Percentiles rank a stretch among this genome's conserved stretches.
Conservation (phyloP, 2,888 invertebrate genomes). For the Tricholauxania praeusta region DNA sequence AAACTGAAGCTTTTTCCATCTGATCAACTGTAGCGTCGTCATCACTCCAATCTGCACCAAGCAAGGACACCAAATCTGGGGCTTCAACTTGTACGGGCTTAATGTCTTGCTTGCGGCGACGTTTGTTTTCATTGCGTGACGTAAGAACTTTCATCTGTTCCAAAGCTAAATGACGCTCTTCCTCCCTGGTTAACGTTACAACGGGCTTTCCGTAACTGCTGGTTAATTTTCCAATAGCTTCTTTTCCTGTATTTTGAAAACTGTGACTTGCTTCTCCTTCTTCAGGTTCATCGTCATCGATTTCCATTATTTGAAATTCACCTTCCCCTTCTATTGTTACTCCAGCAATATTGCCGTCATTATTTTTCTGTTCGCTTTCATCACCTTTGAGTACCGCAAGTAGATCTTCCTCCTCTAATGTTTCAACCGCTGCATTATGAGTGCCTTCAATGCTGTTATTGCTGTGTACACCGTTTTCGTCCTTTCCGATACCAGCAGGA, state of each 20-base stretch:
- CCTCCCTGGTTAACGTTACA: slow-evolving; percentile 56
- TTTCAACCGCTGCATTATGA: slow-evolving; percentile 24
- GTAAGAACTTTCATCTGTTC: slow-evolving; percentile 61
- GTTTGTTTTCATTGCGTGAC: slow-evolving; percentile 40
- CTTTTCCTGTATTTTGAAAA: background rate
- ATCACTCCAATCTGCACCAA: slow-evolving; percentile 67
- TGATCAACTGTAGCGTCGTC: slow-evolving; percentile 53
- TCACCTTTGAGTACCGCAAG: slow-evolving; percentile 72
- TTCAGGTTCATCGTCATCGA: slow-evolving; percentile 57
- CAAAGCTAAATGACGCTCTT: slow-evolving; percentile 63
- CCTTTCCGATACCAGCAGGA: slow-evolving; percentile 27
- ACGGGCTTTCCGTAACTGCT: slow-evolving; percentile 39
- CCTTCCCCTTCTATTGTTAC: slow-evolving; percentile 66
- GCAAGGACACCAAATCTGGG: slow-evolving; percentile 57
- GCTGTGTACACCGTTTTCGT: background rate
- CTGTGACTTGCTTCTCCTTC: slow-evolving; percentile 36
- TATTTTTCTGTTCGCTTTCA: slow-evolving; percentile 48
- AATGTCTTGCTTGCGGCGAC: slow-evolving; percentile 55
- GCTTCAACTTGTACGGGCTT: slow-evolving; percentile 46
- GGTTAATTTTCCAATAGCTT: slow-evolving; percentile 31
- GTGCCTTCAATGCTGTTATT: background rate
- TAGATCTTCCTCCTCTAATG: slow-evolving; percentile 62
- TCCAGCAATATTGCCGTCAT: slow-evolving; percentile 40
- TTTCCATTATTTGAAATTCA: slow-evolving; percentile 64
- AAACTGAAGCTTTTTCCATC: slow-evolving; percentile 29